phyloP scores from a whole-genome alignment of 2,888 invertebrate genomes.

The Trypoxylon attenuatum region DNA sequence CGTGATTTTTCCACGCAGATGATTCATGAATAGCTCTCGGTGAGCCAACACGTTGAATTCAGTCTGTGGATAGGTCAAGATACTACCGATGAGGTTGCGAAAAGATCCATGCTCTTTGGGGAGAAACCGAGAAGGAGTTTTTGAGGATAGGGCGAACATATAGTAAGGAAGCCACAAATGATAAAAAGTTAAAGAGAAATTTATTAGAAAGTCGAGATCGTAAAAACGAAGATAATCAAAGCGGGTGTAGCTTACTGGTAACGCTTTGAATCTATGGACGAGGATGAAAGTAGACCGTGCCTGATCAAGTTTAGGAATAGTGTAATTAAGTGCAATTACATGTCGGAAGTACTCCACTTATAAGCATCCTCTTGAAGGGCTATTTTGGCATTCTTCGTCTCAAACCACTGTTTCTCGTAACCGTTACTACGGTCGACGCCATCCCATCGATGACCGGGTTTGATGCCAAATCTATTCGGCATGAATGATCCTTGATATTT shows the following conservation, averaged over 20 bases:
- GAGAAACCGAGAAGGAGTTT: background rate
- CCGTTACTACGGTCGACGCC: conserved; percentile 98
- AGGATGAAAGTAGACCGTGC: no score
- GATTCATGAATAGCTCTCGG: no score
- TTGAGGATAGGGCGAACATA: background rate
- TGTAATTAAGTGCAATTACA: conserved; percentile 77
- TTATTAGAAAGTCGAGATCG: conserved; percentile 11
- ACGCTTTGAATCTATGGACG: no score
- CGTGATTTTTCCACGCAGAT: conserved; percentile 24
- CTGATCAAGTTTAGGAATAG: no score
- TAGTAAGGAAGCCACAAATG: background rate
- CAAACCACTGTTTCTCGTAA: conserved; percentile 93
- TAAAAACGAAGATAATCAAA: background rate
- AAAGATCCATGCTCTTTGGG: background rate
- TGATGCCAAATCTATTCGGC: conserved; percentile 93
- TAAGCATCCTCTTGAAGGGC: conserved; percentile 91
- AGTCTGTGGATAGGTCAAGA: no score
- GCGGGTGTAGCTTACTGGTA: no score
- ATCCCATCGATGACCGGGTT: conserved; percentile 98
- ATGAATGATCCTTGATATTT: conserved; percentile 89
- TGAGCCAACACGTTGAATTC: no score
- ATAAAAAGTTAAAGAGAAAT: conserved; percentile 12
- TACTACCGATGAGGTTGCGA: no score
- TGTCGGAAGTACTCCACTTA: conserved; percentile 95
- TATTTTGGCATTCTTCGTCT: conserved; percentile 82